Conservation (phyloP, 2,888 invertebrate genomes). For the Cheilosia pagana region DNA sequence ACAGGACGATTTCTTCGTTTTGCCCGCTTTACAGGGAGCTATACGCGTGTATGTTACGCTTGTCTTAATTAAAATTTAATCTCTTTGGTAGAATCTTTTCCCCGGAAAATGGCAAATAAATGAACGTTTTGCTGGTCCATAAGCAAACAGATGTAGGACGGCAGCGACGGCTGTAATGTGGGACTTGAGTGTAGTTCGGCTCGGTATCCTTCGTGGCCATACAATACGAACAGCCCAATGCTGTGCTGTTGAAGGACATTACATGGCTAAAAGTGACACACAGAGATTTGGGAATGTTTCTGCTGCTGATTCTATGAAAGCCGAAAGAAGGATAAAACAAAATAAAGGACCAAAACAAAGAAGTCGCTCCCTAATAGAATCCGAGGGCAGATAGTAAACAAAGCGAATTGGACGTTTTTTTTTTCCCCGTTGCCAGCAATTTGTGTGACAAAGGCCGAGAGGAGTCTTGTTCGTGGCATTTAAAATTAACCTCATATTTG, state of each 20-base stretch:
- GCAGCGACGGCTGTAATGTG: background rate
- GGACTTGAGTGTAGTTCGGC: conserved; percentile 25
- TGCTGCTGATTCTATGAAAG: conserved; percentile 36
- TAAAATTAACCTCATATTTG: conserved; percentile 9
- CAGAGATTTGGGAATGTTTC: conserved; percentile 38
- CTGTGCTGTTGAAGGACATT: conserved; percentile 13
- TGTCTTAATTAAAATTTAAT: conserved; percentile 77
- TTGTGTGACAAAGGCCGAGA: conserved; percentile 12
- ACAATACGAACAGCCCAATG: conserved; percentile 26
- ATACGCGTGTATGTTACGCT: conserved; percentile 45
- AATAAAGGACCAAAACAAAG: conserved; percentile 17
- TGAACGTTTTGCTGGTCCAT: conserved; percentile 39
- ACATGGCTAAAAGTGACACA: conserved; percentile 55
- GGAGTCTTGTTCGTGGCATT: conserved; percentile 31
- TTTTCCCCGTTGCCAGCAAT: conserved; percentile 5
- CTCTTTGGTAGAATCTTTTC: conserved; percentile 69
- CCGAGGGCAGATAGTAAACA: conserved; percentile 57
- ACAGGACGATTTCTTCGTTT: conserved; percentile 9
- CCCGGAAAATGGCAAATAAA: conserved; percentile 67
- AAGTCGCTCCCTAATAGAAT: conserved; percentile 56
- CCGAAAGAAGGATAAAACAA: background rate
- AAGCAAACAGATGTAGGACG: conserved; percentile 23
- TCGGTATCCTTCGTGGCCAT: conserved; percentile 26
- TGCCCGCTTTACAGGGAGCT: background rate
- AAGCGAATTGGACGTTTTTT: conserved; percentile 47